Evolutionary conservation across 2,797 vertebrate species (phyloP).

Genomic region (Mormyrus proboscirostris): DNA sequence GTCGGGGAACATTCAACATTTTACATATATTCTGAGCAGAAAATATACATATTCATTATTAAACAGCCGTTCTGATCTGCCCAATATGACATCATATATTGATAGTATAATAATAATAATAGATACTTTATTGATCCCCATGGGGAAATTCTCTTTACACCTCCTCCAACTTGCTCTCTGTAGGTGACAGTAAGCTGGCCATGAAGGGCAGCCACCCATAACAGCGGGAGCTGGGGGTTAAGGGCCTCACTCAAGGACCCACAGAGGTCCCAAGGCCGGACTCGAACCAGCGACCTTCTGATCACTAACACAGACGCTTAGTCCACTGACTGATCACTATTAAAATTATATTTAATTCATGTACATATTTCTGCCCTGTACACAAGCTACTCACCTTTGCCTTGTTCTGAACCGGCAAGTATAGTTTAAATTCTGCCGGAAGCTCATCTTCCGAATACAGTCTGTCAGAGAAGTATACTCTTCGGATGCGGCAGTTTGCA

Average conservation of each 20-base stretch:
- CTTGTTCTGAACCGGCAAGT: constrained; percentile 91
- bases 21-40: not conserved
- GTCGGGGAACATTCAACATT: not conserved
- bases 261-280: not conserved
- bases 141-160: not conserved
- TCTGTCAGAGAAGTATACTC: constrained; percentile 95
- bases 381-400: constrained; percentile 68
- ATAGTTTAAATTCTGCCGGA: constrained; percentile 95
- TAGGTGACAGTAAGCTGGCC: not conserved
- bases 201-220: not conserved
- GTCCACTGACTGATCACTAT: not conserved
- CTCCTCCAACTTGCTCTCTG: not conserved
- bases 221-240: not conserved
- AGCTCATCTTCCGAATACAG: constrained; percentile 95
- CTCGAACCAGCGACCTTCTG: not conserved
- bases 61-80: not conserved
- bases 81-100: not conserved
- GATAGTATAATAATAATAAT: not conserved
- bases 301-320: not conserved
- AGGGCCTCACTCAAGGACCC: not conserved
- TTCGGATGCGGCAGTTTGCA: constrained; percentile 89
- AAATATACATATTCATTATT: not conserved
- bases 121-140: not conserved
- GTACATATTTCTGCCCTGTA: not conserved
- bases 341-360: not conserved